Evolutionary conservation across 2,797 vertebrate genomes (phyloP).

Genomic region (Mus minutoides): DNA sequence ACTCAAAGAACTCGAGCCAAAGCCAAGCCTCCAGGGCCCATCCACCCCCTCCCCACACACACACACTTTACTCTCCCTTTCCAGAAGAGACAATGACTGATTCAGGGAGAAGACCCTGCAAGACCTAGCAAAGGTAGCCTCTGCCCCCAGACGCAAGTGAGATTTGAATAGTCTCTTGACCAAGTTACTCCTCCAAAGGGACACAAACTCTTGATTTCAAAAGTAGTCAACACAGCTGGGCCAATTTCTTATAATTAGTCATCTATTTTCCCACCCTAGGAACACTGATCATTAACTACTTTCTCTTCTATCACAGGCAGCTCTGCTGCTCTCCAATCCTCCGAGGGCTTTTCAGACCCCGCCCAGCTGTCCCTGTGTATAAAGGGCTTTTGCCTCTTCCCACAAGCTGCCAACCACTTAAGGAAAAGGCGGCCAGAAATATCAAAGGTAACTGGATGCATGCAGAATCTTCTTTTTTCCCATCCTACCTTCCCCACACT

Average conservation of each 20-base stretch:
- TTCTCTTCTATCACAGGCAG: background rate
- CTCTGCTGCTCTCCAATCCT: background rate
- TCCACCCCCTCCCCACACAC: background rate
- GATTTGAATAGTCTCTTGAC: background rate
- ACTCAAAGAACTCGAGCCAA: background rate
- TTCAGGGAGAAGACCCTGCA: background rate
- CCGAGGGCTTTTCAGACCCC: background rate
- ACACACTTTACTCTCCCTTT: background rate
- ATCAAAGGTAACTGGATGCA: background rate
- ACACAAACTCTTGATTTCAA: background rate
- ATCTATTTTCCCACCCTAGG: background rate
- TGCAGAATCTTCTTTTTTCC: background rate
- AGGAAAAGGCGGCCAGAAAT: constrained; percentile 1
- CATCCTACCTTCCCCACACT: background rate
- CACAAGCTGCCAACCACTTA: background rate
- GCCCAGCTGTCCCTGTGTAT: background rate
- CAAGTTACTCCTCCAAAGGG: background rate
- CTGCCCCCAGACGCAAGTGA: background rate
- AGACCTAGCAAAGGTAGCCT: background rate
- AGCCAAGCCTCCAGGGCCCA: background rate
- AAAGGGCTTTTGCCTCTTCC: background rate
- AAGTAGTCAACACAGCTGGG: background rate
- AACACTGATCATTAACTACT: background rate
- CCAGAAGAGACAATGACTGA: background rate
- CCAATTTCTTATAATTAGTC: background rate